Percentiles rank a stretch among this genome's conserved stretches.
phyloP scores from a whole-genome alignment of 1,140 invertebrate genomes.

The Bombus impatiens region DNA sequence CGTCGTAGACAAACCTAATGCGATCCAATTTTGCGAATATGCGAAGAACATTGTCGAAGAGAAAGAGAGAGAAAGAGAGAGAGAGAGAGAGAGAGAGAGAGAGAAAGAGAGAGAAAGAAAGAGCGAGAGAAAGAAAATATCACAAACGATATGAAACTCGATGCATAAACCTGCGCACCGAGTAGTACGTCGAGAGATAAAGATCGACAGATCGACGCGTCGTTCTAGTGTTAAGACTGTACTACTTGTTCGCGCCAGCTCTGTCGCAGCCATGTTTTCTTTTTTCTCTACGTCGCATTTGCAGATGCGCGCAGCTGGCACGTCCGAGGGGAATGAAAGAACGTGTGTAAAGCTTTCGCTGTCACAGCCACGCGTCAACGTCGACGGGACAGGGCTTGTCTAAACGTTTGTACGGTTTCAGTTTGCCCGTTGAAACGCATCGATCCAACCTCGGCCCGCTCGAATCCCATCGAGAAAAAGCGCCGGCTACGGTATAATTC shows the following conservation, averaged over 20 bases:
- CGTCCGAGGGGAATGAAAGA: slow-evolving; percentile 21
- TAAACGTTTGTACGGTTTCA: slow-evolving; percentile 41
- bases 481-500: neutral
- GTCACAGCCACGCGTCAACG: slow-evolving; percentile 48
- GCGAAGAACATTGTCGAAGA: no score
- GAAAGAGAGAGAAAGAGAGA: no score
- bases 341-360: slow-evolving; percentile 37
- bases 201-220: neutral
- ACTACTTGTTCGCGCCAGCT: slow-evolving; percentile 22
- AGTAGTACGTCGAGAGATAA: neutral
- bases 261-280: neutral
- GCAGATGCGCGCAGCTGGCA: slow-evolving; percentile 30
- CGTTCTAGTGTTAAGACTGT: slow-evolving; percentile 22
- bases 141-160: neutral
- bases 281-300: neutral
- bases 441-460: neutral
- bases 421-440: slow-evolving; percentile 43
- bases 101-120: neutral
- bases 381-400: slow-evolving; percentile 37
- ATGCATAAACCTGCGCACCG: neutral
- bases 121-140: neutral
- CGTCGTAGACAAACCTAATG: no score
- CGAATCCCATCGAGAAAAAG: neutral
- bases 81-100: neutral
- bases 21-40: no score